Evolutionary conservation across 1,140 invertebrate species (phyloP).

Genomic region (Rhyacophila brunnea): DNA sequence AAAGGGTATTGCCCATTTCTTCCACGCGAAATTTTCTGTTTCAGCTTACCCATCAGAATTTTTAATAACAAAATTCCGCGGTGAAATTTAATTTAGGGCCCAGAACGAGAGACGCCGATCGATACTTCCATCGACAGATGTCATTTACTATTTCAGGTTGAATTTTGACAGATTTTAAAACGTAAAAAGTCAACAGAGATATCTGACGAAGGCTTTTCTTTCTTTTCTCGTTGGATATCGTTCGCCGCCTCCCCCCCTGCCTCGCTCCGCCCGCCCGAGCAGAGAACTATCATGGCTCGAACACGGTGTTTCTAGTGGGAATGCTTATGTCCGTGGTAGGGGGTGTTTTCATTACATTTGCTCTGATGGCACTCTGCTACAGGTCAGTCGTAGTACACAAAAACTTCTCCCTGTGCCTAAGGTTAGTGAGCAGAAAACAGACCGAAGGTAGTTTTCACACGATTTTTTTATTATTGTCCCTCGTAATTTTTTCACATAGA

Average conservation of each 20-base stretch:
- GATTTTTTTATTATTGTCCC: constrained; percentile 34
- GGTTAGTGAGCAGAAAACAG: constrained; percentile 86
- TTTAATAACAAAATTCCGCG: background rate
- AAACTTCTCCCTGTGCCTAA: constrained; percentile 95
- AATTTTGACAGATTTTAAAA: background rate
- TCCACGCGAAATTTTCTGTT: background rate
- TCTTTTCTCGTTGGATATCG: constrained; percentile 16
- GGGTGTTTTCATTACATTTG: constrained; percentile 97
- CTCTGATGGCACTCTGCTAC: constrained; percentile 98
- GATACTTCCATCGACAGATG: background rate
- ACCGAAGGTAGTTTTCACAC: constrained; percentile 64
- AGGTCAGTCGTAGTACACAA: constrained; percentile 98
- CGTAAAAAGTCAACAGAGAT: background rate
- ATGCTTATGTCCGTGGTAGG: constrained; percentile 97
- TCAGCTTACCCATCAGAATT: background rate
- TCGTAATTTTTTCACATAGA: constrained; percentile 29
- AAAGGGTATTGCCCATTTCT: background rate
- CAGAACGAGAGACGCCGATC: background rate
- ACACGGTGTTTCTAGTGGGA: constrained; percentile 94
- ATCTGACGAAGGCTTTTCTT: constrained; percentile 24
- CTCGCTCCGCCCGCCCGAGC: constrained; percentile 44
- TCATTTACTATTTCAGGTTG: constrained; percentile 8
- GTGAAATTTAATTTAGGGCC: background rate
- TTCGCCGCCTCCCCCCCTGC: constrained; percentile 35
- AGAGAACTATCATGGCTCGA: constrained; percentile 93